These are phyloP conservation scores for Hipparchia sbordonii DNA, from an alignment of 2,888 invertebrate species.

Conservation along the genomic window DNA sequence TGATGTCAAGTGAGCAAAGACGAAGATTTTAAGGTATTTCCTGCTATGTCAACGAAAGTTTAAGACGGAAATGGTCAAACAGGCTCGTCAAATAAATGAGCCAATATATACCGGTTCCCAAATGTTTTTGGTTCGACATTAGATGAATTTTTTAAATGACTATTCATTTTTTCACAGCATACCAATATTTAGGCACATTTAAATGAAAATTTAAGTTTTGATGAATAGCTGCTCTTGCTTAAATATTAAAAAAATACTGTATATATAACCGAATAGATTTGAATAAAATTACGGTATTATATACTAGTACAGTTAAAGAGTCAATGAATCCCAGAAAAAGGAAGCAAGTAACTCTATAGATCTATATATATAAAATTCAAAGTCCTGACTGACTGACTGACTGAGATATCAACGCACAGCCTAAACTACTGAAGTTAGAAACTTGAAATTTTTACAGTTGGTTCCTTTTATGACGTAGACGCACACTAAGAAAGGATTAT, in stretches of 20 bases:
- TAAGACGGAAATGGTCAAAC: background rate
- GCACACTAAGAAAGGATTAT: no score
- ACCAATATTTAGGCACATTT: no score
- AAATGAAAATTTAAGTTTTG: no score
- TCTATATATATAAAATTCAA: no score
- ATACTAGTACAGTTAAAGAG: background rate
- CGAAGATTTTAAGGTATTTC: constrained; percentile 12
- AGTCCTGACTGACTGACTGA: no score
- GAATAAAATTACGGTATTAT: background rate
- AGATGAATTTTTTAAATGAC: background rate
- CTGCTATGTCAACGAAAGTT: constrained; percentile 4
- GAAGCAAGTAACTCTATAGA: no score
- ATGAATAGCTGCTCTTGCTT: background rate
- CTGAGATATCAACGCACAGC: no score
- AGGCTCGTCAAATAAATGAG: constrained; percentile 13
- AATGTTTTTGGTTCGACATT: background rate
- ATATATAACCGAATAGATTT: no score
- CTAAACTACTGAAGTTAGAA: no score
- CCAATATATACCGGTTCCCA: background rate
- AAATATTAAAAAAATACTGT: background rate
- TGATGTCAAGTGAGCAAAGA: constrained; percentile 13
- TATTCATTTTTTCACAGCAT: background rate
- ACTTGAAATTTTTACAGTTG: no score
- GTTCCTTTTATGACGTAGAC: no score
- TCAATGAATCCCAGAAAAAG: background rate